Percentiles rank a stretch among this genome's conserved stretches.
phyloP scores from a whole-genome alignment of 1,140 invertebrate genomes.

The Bathynomus jamesi region DNA sequence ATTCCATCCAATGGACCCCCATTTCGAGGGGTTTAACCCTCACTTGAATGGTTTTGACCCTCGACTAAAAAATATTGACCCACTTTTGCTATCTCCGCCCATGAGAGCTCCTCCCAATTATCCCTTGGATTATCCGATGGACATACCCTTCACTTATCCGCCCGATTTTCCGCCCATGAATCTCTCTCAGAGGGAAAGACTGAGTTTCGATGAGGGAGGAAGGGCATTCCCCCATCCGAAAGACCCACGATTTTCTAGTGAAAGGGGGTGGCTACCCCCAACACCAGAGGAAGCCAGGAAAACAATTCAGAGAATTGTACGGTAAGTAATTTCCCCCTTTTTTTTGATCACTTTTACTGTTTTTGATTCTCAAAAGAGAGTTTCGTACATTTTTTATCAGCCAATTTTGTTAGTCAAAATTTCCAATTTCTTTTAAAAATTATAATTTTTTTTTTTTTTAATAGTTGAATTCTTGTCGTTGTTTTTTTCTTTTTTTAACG shows the following conservation, averaged over 20 bases:
- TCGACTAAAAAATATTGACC: neutral
- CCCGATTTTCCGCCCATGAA: neutral
- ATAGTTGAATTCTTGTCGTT: too few species aligned
- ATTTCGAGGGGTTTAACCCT: neutral
- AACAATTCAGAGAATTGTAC: neutral
- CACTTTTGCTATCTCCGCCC: neutral
- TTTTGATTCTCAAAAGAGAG: too few species aligned
- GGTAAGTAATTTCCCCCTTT: too few species aligned
- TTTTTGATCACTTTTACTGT: too few species aligned
- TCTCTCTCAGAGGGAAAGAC: neutral
- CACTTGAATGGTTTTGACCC: neutral
- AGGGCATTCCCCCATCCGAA: neutral
- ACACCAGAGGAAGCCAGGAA: neutral
- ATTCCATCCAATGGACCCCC: neutral
- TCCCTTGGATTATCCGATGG: neutral
- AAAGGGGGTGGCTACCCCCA: neutral
- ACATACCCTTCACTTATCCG: neutral
- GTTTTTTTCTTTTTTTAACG: too few species aligned
- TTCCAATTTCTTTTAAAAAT: too few species aligned
- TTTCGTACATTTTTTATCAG: too few species aligned
- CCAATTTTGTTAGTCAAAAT: too few species aligned
- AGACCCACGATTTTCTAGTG: neutral
- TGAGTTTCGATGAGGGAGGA: neutral
- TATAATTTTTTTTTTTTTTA: too few species aligned
- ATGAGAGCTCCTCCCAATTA: neutral